These are phyloP conservation scores for Epirrhoe tristata DNA, from an alignment of 2,888 invertebrate genomes.

Conservation along the genomic window DNA sequence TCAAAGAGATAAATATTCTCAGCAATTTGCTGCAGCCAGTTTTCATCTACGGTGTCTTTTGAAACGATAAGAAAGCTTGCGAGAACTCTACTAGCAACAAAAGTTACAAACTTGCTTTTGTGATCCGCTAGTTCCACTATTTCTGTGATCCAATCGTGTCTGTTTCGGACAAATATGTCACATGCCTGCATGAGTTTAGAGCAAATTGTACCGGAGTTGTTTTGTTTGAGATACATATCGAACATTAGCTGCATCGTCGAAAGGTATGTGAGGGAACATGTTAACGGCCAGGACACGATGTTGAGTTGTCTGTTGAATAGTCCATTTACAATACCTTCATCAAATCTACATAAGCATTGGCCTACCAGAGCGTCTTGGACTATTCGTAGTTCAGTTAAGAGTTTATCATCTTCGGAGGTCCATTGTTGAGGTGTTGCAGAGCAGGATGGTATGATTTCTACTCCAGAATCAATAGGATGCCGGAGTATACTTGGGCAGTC, in stretches of 20 bases:
- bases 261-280: conserved; percentile 89
- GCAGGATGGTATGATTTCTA: conserved; percentile 75
- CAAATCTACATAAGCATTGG: conserved; percentile 92
- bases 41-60: conserved; percentile 91
- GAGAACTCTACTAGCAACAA: conserved; percentile 91
- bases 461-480: conserved; percentile 65
- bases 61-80: conserved; percentile 94
- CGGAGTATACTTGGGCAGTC: conserved; percentile 76
- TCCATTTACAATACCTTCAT: conserved; percentile 88
- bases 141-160: conserved; percentile 93
- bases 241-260: conserved; percentile 94
- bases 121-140: conserved; percentile 92
- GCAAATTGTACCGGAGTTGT: conserved; percentile 92
- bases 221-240: conserved; percentile 94
- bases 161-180: conserved; percentile 91
- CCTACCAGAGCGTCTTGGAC: conserved; percentile 89
- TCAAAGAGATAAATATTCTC: conserved; percentile 89
- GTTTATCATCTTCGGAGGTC: conserved; percentile 72
- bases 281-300: conserved; percentile 79
- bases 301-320: conserved; percentile 88
- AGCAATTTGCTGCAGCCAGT: conserved; percentile 92
- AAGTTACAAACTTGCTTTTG: conserved; percentile 92
- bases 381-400: conserved; percentile 82
- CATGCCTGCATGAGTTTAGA: conserved; percentile 92
- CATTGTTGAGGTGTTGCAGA: conserved; percentile 68